Evolutionary conservation across 2,888 invertebrate species (phyloP), one percentile per base, ranked within the genome.

Genomic region (Phanerotoma sp.): DNA sequence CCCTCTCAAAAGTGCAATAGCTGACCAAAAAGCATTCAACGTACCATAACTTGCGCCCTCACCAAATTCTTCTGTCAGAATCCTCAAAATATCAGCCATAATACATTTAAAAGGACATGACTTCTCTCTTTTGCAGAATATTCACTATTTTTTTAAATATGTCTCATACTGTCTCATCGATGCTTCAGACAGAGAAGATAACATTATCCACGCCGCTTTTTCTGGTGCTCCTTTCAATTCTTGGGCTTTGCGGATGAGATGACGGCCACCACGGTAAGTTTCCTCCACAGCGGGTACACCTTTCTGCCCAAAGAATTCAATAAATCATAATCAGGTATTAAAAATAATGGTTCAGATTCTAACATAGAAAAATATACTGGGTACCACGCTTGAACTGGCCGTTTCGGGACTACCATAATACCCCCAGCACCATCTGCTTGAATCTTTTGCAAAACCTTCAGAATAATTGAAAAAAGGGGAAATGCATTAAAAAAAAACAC

Each of bases 191-290:
- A 67, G 42, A 9, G 65, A 66, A 6, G 64, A 61, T 54, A 58
- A 42, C 54, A 54, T 49, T n/a, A 56, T 52, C 41, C 47, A 45
- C 10, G 50, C 38, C 9, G 56, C 54, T 10, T 47, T 42, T 46
- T 57, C 47, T 35, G 66, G 67, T 9, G 61, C 54, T 15, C 54
- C 44, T 25, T 54, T 58, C 40, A 54, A 11, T 21, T 46, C 22
- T 25, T 64, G 58, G n/a, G 59, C 64, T 35, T 62, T 52, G 56
- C 58, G n/a, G 64, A 66, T 61, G 66, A 62, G 42, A 46, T 30
- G 37, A 61, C 62, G 47, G 53, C 66, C 40, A 62, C 66, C 65
- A 68, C 65, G 63, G 62, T 51, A 64, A 66, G 61, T 16, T 56
- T 37, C 9, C 9, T 25, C 25, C 25, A 25, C 9, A 25, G 9